A percentile compares a stretch with the other conserved stretches of the same genome.
Conservation (phyloP, 1,140 invertebrate genomes). For the Arctopsyche grandis region DNA sequence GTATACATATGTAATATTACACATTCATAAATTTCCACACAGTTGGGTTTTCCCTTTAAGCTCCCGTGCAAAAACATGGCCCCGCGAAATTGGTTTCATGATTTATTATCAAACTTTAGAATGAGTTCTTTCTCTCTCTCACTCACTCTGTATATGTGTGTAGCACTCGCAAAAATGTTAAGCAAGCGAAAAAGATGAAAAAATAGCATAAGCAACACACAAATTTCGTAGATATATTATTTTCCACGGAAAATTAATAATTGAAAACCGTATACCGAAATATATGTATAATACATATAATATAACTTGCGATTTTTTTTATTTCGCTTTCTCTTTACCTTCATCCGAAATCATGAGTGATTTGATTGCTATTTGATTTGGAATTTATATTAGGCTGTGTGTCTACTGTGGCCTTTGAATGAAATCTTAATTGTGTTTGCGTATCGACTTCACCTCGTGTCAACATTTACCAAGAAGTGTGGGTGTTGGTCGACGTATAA, state of each 20-base stretch:
- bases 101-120: conserved; percentile 56
- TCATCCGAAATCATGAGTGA: no score
- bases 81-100: conserved; percentile 55
- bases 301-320: no score
- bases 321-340: no score
- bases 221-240: background rate
- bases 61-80: conserved; percentile 50
- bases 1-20: background rate
- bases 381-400: no score
- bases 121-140: conserved; percentile 47
- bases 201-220: background rate
- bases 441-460: conserved; percentile 8
- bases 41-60: conserved; percentile 52
- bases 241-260: background rate
- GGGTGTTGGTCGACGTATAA: background rate
- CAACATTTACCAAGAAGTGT: conserved; percentile 1
- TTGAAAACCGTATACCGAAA: background rate
- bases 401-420: background rate
- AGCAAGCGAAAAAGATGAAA: conserved; percentile 24
- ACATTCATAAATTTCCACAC: conserved; percentile 45
- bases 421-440: conserved; percentile 18
- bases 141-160: conserved; percentile 1
- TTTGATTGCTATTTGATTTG: no score
- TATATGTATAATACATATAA: no score
- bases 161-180: conserved; percentile 41